Base-by-base conservation (phyloP, 1,140 invertebrate species). In the Ephestia elutella region DNA sequence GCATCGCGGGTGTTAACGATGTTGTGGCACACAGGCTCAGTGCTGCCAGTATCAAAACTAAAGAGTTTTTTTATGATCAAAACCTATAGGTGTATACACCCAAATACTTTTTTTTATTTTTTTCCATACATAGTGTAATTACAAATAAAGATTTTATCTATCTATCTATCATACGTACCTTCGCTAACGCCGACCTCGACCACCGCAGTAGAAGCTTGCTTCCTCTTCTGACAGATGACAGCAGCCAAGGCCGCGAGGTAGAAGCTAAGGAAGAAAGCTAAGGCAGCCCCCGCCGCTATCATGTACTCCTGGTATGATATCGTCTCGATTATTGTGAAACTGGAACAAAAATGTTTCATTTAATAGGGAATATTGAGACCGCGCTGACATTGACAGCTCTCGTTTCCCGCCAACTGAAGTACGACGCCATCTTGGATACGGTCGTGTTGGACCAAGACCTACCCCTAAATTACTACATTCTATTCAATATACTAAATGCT, bases 341-440 rank as follows among this genome's bases (percentile, higher is more conserved):
- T 86, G 71, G 5, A 68, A 69, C 7, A 60, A 59, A 50, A 59
- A 63, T 25, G n/a, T n/a, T n/a, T n/a, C n/a, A n/a, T n/a, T n/a
- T n/a, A n/a, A n/a, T n/a, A n/a, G n/a, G n/a, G n/a, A n/a, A n/a
- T n/a, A n/a, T n/a, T n/a, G n/a, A n/a, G n/a, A n/a, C 67, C 0
- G 63, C 71, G 5, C 65, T 57, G 0, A 77, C 85, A 81, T 95
- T 94, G 8, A 75, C 79, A 1, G 90, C 82, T 48, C 71, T 58
- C 21, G 18, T 51, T 54, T 57, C 64, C 0, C 55, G 19, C 80
- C 82, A 85, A 0, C 79, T 79, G 2, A 85, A 66, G 48, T 78
- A 77, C 3, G 73, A 62, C 7, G 80, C 78, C 71, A 82, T 68
- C 8, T 70, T 73, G 0, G 66, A 75, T 21, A 71, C 53, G 0